Percentiles rank a stretch among this genome's conserved stretches.
Conservation (phyloP, 2,888 invertebrate genomes). For the Agrochola macilenta region DNA sequence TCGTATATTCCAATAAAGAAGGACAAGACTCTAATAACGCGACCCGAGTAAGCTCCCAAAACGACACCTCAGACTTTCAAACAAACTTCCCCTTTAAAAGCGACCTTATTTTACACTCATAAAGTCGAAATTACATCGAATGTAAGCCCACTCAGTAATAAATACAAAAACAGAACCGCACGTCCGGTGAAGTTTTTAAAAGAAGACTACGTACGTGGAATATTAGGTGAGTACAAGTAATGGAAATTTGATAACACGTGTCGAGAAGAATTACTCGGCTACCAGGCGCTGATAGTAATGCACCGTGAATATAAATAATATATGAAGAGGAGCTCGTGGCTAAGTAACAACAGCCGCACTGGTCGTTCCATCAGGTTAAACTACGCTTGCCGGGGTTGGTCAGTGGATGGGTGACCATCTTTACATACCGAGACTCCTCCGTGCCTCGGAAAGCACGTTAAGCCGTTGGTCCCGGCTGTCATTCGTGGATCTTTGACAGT, state of each 20-base stretch:
- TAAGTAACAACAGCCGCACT: no score
- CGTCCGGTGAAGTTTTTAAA: slow-evolving; percentile 85
- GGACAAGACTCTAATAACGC: slow-evolving; percentile 86
- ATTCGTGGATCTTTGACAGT: no score
- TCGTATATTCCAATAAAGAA: slow-evolving; percentile 88
- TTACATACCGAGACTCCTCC: no score
- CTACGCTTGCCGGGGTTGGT: no score
- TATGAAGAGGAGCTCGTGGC: no score
- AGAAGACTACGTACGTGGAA: slow-evolving; percentile 78
- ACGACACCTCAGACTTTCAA: slow-evolving; percentile 83
- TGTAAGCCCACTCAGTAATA: slow-evolving; percentile 71
- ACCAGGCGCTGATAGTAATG: slow-evolving; percentile 54
- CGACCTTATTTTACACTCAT: slow-evolving; percentile 62
- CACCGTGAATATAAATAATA: slow-evolving; percentile 78
- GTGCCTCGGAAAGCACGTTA: no score
- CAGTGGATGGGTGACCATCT: no score
- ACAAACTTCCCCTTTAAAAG: slow-evolving; percentile 64
- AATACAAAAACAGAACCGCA: slow-evolving; percentile 83
- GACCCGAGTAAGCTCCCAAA: slow-evolving; percentile 85
- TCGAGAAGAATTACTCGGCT: slow-evolving; percentile 67
- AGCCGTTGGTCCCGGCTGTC: no score
- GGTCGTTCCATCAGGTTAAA: no score
- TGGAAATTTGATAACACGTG: slow-evolving; percentile 81
- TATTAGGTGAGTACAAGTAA: slow-evolving; percentile 78
- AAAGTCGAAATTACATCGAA: slow-evolving; percentile 61